A percentile compares a stretch with the other conserved stretches of the same genome.
These are phyloP conservation scores for Diarsia dahlii DNA, from an alignment of 2,888 invertebrate species.

Conservation along the genomic window DNA sequence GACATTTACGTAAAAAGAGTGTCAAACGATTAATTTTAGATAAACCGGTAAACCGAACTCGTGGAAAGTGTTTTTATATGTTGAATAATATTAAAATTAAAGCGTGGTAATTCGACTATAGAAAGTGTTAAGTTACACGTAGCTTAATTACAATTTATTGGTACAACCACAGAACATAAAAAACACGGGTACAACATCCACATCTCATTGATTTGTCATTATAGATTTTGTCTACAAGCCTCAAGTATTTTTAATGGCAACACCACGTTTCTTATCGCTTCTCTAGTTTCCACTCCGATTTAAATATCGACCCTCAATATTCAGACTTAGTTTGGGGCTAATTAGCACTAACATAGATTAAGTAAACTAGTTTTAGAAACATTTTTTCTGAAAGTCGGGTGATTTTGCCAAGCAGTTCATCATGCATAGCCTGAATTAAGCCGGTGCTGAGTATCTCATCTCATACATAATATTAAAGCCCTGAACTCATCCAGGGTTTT, in stretches of 20 bases:
- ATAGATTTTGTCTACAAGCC: not conserved
- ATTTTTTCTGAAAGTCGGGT: too few species aligned
- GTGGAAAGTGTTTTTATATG: constrained; percentile 38
- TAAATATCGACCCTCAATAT: not conserved
- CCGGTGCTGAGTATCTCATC: too few species aligned
- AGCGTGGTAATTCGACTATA: not conserved
- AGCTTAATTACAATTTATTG: constrained; percentile 11
- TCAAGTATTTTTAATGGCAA: not conserved
- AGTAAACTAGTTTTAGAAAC: too few species aligned
- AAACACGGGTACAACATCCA: constrained; percentile 26
- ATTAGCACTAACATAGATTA: too few species aligned
- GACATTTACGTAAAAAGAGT: constrained; percentile 26
- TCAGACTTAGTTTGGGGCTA: not conserved
- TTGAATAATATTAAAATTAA: constrained; percentile 27
- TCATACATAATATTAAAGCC: too few species aligned
- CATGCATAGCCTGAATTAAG: too few species aligned
- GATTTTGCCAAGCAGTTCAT: too few species aligned
- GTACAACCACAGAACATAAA: too few species aligned
- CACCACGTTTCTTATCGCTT: not conserved
- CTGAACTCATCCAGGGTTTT: too few species aligned
- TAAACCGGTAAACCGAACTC: constrained; percentile 32
- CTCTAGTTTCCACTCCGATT: not conserved
- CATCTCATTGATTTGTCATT: constrained; percentile 7
- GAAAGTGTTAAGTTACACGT: constrained; percentile 32
- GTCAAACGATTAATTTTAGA: constrained; percentile 22